Conservation (phyloP, 2,888 invertebrate genomes). For the Pammene aurita region DNA sequence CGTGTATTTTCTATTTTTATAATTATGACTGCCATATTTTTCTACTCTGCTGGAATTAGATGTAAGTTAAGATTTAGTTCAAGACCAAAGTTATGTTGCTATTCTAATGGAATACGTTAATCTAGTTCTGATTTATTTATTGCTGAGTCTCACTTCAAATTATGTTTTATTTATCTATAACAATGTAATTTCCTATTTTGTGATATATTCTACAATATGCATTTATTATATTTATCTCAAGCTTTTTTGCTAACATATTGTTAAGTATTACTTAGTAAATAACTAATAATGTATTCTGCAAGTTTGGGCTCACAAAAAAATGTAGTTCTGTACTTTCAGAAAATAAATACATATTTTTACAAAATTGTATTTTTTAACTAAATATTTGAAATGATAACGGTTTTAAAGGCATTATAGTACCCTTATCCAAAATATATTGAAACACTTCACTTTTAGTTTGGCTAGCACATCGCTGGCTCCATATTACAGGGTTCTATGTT, state of each 20-base stretch:
- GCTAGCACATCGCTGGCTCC: too few species aligned
- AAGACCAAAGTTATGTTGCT: slow-evolving; percentile 61
- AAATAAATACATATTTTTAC: slow-evolving; percentile 26
- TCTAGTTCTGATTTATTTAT: not conserved
- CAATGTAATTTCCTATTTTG: slow-evolving; percentile 28
- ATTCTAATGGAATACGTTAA: slow-evolving; percentile 24
- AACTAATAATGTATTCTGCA: slow-evolving; percentile 8
- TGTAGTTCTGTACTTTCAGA: slow-evolving; percentile 10
- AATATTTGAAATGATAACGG: too few species aligned
- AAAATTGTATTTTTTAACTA: not conserved
- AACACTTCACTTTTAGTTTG: too few species aligned
- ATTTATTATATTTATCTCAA: slow-evolving; percentile 22
- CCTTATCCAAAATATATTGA: too few species aligned
- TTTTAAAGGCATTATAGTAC: too few species aligned
- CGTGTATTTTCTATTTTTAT: slow-evolving; percentile 40
- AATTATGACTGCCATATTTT: slow-evolving; percentile 38
- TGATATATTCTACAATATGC: slow-evolving; percentile 22
- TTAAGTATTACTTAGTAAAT: slow-evolving; percentile 19
- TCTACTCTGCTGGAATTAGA: slow-evolving; percentile 30
- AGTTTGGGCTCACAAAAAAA: slow-evolving; percentile 23
- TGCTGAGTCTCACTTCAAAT: slow-evolving; percentile 12
- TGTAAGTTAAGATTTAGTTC: slow-evolving; percentile 47
- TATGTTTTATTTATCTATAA: slow-evolving; percentile 2
- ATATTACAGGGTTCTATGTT: too few species aligned
- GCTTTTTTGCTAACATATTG: slow-evolving; percentile 20